Evolutionary conservation across 2,113 vertebrate species (phyloP).

Genomic region (Acrocephalus arundinaceus): DNA sequence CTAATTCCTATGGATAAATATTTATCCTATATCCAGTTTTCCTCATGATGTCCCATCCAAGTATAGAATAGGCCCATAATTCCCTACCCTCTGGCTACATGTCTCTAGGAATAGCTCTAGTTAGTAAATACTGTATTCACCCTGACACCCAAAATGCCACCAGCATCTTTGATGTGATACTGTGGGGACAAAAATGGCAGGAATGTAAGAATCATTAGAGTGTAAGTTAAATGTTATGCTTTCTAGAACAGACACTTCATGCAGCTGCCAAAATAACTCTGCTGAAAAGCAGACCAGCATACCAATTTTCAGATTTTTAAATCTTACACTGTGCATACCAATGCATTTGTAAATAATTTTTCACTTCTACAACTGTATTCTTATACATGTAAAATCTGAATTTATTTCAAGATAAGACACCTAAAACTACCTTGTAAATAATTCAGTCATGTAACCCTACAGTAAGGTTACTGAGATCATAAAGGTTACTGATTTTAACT

Average conservation of each 20-base stretch:
- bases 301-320: conserved; percentile 23
- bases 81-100: background rate
- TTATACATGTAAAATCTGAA: background rate
- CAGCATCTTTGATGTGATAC: conserved; percentile 9
- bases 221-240: background rate
- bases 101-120: conserved; percentile 1
- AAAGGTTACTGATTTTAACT: background rate
- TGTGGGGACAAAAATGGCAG: conserved; percentile 30
- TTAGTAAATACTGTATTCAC: conserved; percentile 22
- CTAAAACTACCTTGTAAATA: background rate
- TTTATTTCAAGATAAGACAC: background rate
- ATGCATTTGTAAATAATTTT: background rate
- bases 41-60: background rate
- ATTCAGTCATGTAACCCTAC: background rate
- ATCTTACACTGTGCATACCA: background rate
- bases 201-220: conserved; percentile 9
- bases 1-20: background rate
- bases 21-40: background rate
- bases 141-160: conserved; percentile 5
- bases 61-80: background rate
- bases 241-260: conserved; percentile 6
- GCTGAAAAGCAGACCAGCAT: conserved; percentile 11
- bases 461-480: background rate
- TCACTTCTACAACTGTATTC: background rate
- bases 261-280: conserved; percentile 19